Evolutionary conservation across 2,797 vertebrate genomes (phyloP).

Genomic region (Nyctibius grandis): DNA sequence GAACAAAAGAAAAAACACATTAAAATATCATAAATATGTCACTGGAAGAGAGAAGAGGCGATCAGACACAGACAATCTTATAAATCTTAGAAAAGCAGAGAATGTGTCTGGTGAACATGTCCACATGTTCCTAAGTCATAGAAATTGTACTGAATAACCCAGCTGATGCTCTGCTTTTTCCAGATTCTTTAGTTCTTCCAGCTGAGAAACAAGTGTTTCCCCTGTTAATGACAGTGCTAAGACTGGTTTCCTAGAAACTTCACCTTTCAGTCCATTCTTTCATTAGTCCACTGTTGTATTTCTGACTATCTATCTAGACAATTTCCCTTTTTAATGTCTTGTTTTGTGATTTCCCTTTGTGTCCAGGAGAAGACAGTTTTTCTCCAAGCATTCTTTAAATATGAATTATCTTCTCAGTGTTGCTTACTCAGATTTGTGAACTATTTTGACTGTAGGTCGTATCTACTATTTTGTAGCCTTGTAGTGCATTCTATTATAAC

Average conservation of each 20-base stretch:
- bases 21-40: neutral
- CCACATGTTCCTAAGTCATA: neutral
- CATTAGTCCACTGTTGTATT: neutral
- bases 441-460: neutral
- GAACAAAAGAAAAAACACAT: neutral
- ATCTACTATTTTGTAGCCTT: neutral
- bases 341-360: neutral
- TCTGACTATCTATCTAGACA: neutral
- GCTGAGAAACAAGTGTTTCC: neutral
- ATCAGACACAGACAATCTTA: neutral
- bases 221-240: neutral
- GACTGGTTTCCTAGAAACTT: neutral
- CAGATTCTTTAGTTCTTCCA: neutral
- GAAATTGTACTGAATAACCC: neutral
- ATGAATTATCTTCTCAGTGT: neutral
- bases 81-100: neutral
- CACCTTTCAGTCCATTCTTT: neutral
- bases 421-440: neutral
- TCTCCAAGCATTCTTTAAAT: neutral
- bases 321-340: neutral
- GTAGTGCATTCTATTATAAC: neutral
- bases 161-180: accelerated
- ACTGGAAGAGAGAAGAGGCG: neutral
- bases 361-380: neutral
- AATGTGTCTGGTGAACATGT: neutral